Base-by-base conservation (phyloP, 92 coral and sea anemone genomes). In the Metridium senile region DNA sequence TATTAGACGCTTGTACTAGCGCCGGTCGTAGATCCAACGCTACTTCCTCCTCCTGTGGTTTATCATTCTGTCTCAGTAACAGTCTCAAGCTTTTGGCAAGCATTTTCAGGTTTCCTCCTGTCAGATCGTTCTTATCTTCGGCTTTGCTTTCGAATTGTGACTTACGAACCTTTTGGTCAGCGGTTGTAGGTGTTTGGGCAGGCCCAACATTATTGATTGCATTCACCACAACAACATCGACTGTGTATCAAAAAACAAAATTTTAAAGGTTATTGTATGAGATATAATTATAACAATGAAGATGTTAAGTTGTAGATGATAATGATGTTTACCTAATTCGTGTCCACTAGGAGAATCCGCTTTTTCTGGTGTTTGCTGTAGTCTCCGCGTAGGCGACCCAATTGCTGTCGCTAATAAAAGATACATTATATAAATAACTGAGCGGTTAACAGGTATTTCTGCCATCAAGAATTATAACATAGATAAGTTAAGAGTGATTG, bases 91-190 rank as follows among this genome's bases (percentile, higher is more conserved):
- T 76, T 70, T 82, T 77, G 17, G 88, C 81, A 54, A 94, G 75
- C 87, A 84, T 84, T 70, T 84, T 87, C 6, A 94, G 80, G 79
- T 91, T 94, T 7, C 98, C 98, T 17, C 98, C 98, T 11, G 97
- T 91, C 84, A 94, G 61, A 72, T 94, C 98, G 56, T 91, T 88
- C 19, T 77, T 81, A 63, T 86, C 92, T 35, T 72, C 79, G 47
- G 78, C 84, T 62, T 74, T 74, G 27, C 83, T 69, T n/a, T 78
- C 80, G 74, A 90, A 86, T 26, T 93, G 92, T 8, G 62, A 66
- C 1, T 61, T 81, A 32, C 80, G 64, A 28, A 70, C 82, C 29
- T 61, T 83, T 49, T 81, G 92, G 77, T 89, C 92, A 20, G 89
- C 39, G 29, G 89, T 74, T 27, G 89, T 29, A 0, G 93, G 88